These are phyloP conservation scores for Digitonthophagus gazella DNA, from an alignment of 2,888 invertebrate genomes.

Conservation along the genomic window DNA sequence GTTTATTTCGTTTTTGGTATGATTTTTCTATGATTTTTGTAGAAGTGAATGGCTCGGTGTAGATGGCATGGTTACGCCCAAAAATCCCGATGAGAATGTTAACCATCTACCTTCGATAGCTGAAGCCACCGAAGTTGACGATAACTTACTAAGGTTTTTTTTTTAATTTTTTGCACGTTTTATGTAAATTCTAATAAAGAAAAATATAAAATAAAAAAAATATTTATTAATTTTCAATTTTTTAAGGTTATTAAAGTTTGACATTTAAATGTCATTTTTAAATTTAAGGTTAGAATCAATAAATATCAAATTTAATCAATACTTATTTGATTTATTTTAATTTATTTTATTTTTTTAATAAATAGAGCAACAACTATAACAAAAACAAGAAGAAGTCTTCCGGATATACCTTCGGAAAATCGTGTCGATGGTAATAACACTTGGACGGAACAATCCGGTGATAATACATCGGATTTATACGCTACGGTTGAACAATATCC, in stretches of 20 bases:
- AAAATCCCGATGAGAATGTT: slow-evolving; percentile 65
- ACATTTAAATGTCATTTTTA: no score
- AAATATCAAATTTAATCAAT: slow-evolving; percentile 1
- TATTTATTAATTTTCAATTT: no score
- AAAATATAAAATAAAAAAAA: not conserved
- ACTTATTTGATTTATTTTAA: slow-evolving; percentile 1
- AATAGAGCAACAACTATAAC: slow-evolving; percentile 46
- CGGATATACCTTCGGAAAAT: slow-evolving; percentile 72
- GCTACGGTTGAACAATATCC: slow-evolving; percentile 66
- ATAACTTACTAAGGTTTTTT: slow-evolving; percentile 51
- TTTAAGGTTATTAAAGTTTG: no score
- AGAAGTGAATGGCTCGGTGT: slow-evolving; percentile 71
- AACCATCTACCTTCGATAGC: slow-evolving; percentile 51
- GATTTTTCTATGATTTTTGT: slow-evolving; percentile 32
- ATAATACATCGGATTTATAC: slow-evolving; percentile 81
- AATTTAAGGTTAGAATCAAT: not conserved
- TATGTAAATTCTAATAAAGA: not conserved
- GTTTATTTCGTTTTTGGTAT: slow-evolving; percentile 22
- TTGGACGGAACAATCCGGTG: slow-evolving; percentile 54
- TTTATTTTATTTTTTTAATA: slow-evolving; percentile 2
- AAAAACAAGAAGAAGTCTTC: slow-evolving; percentile 73
- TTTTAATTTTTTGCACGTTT: slow-evolving; percentile 20
- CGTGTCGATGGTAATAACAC: slow-evolving; percentile 45
- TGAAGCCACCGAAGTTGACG: slow-evolving; percentile 31
- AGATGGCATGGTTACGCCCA: slow-evolving; percentile 70